Evolutionary conservation across 1,140 invertebrate genomes (phyloP).

Genomic region (Telenomus remus): DNA sequence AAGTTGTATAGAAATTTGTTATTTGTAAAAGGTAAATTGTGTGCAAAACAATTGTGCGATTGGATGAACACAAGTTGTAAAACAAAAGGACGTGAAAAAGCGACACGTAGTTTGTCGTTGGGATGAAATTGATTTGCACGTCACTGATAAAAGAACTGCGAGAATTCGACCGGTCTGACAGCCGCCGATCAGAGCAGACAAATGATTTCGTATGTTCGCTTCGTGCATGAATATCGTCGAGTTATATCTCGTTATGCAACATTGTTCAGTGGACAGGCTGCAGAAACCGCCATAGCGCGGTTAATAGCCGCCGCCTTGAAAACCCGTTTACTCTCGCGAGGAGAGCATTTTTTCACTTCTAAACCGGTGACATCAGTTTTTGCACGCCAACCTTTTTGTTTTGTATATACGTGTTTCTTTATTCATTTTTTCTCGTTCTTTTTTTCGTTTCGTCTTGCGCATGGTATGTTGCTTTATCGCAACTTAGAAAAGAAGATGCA

Average conservation of each 20-base stretch:
- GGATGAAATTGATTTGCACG: constrained; percentile 60
- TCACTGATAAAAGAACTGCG: constrained; percentile 58
- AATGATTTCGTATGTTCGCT: constrained; percentile 61
- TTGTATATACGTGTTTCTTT: too few species aligned
- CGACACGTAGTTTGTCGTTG: neutral
- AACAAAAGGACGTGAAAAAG: neutral
- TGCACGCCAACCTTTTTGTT: too few species aligned
- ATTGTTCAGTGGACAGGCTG: constrained; percentile 25
- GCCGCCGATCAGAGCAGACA: constrained; percentile 54
- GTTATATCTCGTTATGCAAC: constrained; percentile 51
- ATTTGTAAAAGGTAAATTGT: too few species aligned
- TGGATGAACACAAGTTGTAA: constrained; percentile 18
- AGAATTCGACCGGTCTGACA: constrained; percentile 45
- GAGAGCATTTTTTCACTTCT: too few species aligned
- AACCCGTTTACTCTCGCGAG: constrained; percentile 27
- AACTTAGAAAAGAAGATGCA: too few species aligned
- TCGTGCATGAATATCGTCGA: constrained; percentile 38
- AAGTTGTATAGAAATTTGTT: too few species aligned
- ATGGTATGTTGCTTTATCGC: too few species aligned
- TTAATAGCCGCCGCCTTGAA: constrained; percentile 32
- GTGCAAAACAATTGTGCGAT: constrained; percentile 17
- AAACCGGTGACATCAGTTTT: too few species aligned
- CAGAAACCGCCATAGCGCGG: constrained; percentile 21
- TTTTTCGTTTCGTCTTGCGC: too few species aligned
- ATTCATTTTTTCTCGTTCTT: too few species aligned